Conservation (phyloP, 2,797 vertebrate species). For the Ctenopoma multispine region DNA sequence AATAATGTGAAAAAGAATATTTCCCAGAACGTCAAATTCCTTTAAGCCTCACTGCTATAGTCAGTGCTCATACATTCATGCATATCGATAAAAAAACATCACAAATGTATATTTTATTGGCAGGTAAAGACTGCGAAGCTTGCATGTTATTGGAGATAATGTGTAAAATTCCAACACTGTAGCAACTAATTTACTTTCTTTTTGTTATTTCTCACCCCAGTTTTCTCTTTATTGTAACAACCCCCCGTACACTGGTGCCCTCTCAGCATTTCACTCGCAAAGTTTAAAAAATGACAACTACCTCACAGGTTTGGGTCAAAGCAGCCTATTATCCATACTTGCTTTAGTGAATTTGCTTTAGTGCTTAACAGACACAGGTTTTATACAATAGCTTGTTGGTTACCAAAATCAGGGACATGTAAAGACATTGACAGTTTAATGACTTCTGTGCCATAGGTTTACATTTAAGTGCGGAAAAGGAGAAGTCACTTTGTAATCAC, state of each 20-base stretch:
- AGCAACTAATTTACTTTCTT: background rate
- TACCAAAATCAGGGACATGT: constrained; percentile 23
- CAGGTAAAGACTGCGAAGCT: background rate
- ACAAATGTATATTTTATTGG: background rate
- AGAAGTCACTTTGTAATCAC: constrained; percentile 31
- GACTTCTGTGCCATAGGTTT: constrained; percentile 17
- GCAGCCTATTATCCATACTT: background rate
- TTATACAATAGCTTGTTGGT: background rate
- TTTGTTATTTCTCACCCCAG: background rate
- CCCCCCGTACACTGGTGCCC: background rate
- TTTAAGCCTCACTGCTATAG: background rate
- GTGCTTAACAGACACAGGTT: background rate
- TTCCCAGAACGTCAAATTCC: background rate
- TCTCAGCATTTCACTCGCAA: background rate
- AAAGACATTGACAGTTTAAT: constrained; percentile 30
- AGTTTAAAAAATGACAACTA: constrained; percentile 6
- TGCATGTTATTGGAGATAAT: background rate
- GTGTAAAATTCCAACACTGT: background rate
- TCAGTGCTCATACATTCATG: background rate
- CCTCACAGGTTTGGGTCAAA: constrained; percentile 12
- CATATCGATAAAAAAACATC: background rate
- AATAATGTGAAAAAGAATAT: background rate
- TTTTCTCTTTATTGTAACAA: background rate
- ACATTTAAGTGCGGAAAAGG: constrained; percentile 12
- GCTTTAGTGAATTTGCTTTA: background rate